Conservation (phyloP, 2,113 vertebrate species). For the Pedetes capensis region DNA sequence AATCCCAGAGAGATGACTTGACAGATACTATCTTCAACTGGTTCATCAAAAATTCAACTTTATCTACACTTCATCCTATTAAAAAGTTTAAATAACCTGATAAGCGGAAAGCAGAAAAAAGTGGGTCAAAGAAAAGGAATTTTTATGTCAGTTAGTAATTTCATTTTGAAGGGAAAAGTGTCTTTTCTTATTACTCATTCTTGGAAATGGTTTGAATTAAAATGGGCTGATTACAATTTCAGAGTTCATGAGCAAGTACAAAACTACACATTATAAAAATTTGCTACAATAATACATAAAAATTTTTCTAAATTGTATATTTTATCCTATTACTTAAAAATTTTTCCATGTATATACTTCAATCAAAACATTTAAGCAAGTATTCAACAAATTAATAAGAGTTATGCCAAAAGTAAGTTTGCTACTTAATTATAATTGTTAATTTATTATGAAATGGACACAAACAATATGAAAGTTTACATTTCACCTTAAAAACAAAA, state of each 20-base stretch:
- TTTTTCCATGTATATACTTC: not conserved
- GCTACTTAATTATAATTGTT: not conserved
- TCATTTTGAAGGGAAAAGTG: slow-evolving; percentile 24
- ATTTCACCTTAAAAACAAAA: slow-evolving; percentile 6
- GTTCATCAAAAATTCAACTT: not conserved
- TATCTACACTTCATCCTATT: slow-evolving; percentile 19
- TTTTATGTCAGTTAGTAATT: not conserved
- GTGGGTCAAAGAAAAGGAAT: slow-evolving; percentile 2
- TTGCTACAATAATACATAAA: not conserved
- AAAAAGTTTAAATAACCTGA: slow-evolving; percentile 19
- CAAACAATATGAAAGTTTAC: slow-evolving; percentile 15
- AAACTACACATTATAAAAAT: slow-evolving; percentile 40
- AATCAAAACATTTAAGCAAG: slow-evolving; percentile 40
- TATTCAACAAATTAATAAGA: slow-evolving; percentile 44
- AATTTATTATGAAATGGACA: slow-evolving; percentile 46
- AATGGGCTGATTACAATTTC: slow-evolving; percentile 16
- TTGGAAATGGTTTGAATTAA: slow-evolving; percentile 41
- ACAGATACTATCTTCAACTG: not conserved
- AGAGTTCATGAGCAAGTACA: slow-evolving; percentile 42
- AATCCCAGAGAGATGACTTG: not conserved
- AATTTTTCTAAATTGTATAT: slow-evolving; percentile 20
- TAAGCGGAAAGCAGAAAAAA: slow-evolving; percentile 42
- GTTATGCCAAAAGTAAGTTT: slow-evolving; percentile 28
- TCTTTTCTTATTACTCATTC: not conserved
- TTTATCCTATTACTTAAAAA: slow-evolving; percentile 46